Conservation (phyloP, 1,140 invertebrate species). For the Platorchestia sp. region DNA sequence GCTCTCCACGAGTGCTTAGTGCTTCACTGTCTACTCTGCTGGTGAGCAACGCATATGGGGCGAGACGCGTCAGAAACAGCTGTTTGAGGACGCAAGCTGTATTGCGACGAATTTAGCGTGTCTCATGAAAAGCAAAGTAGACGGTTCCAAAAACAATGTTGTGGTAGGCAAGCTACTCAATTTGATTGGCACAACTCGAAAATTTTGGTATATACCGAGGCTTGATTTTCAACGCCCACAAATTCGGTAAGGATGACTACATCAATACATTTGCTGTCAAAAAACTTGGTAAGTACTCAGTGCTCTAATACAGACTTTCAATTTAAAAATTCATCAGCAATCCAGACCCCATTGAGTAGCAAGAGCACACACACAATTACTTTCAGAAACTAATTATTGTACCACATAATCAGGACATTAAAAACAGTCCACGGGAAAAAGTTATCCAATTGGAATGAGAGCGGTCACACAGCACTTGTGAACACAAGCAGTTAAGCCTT, state of each 20-base stretch:
- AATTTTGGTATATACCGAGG: background rate
- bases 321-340: background rate
- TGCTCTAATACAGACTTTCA: too few species aligned
- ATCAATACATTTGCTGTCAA: background rate
- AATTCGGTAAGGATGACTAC: background rate
- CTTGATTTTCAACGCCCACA: background rate
- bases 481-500: slow-evolving; percentile 24
- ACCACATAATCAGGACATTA: background rate
- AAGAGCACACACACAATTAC: background rate
- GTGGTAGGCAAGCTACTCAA: background rate
- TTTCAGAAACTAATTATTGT: background rate
- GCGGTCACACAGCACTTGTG: slow-evolving; percentile 26
- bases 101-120: background rate
- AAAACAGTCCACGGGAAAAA: background rate
- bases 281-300: background rate
- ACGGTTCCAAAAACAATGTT: background rate
- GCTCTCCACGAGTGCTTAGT: slow-evolving; percentile 6
- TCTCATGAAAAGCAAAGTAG: background rate
- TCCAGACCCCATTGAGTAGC: background rate
- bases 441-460: background rate
- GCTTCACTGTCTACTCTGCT: background rate
- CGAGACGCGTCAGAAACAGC: background rate
- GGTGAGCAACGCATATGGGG: background rate
- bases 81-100: background rate
- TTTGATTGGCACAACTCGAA: too few species aligned